These are phyloP conservation scores for Thaumatotibia leucotreta DNA, from an alignment of 1,140 invertebrate species.

Conservation along the genomic window DNA sequence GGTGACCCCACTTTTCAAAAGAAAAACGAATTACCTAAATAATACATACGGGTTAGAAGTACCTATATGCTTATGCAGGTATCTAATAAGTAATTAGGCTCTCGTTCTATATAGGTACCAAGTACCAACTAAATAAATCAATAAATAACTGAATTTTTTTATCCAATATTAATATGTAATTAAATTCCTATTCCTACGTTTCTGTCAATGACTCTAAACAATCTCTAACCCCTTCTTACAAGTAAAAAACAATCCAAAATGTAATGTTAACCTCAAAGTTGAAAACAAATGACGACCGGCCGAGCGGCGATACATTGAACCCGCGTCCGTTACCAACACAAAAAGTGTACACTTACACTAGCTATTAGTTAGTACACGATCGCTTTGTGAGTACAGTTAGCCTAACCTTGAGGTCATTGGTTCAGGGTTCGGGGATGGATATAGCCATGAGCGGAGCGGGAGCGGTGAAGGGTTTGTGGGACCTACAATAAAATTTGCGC, in stretches of 20 bases:
- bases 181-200: too few relatives aligned
- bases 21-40: too few relatives aligned
- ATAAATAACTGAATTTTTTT: too few relatives aligned
- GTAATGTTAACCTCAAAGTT: background rate
- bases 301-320: background rate
- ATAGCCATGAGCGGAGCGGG: background rate
- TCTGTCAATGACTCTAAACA: too few relatives aligned
- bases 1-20: too few relatives aligned
- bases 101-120: too few relatives aligned
- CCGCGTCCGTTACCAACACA: slow-evolving; percentile 5
- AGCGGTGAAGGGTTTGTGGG: background rate
- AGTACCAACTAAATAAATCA: too few relatives aligned
- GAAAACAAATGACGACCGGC: background rate
- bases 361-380: slow-evolving; percentile 17
- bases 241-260: background rate
- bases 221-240: too few relatives aligned
- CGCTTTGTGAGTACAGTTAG: slow-evolving; percentile 23
- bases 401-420: slow-evolving; percentile 28
- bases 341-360: slow-evolving; percentile 9
- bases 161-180: too few relatives aligned
- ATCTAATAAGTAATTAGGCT: too few relatives aligned
- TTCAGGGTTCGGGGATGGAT: slow-evolving; percentile 8
- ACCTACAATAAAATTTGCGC: background rate
- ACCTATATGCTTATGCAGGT: too few relatives aligned
- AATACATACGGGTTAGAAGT: too few relatives aligned